A percentile compares a stretch with the other conserved stretches of the same genome.
Conservation (phyloP, 1,140 invertebrate species). For the Muscidifurax raptorellus region DNA sequence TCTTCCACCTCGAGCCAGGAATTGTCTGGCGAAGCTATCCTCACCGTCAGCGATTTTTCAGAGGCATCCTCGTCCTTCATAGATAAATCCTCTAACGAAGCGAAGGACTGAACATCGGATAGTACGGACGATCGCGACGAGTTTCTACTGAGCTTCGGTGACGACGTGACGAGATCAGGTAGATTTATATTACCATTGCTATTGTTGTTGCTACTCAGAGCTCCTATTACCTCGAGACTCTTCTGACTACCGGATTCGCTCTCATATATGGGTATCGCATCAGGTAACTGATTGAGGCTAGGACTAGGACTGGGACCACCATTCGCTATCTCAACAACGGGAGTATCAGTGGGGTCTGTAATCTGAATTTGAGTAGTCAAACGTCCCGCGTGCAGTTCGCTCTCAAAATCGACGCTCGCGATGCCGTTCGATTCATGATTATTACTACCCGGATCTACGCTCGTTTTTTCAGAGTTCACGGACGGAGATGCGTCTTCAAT, state of each 20-base stretch:
- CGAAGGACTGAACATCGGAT: slow-evolving; percentile 8
- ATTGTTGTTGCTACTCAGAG: background rate
- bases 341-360: background rate
- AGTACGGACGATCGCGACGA: slow-evolving; percentile 51
- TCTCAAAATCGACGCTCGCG: background rate
- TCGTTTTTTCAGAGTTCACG: background rate
- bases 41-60: background rate
- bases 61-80: slow-evolving; percentile 10
- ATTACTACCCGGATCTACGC: background rate
- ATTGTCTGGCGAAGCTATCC: background rate
- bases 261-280: slow-evolving; percentile 56
- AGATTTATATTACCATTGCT: background rate
- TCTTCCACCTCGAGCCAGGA: slow-evolving; percentile 26
- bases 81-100: background rate
- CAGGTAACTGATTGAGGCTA: slow-evolving; percentile 47
- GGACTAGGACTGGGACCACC: background rate
- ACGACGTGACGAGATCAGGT: slow-evolving; percentile 67
- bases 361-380: slow-evolving; percentile 7
- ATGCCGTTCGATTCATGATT: background rate
- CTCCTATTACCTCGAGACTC: background rate
- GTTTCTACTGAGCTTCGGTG: slow-evolving; percentile 59
- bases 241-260: background rate
- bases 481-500: background rate
- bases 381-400: background rate
- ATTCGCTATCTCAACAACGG: background rate